phyloP scores from a whole-genome alignment of 30 jellyfish, hydroid and myxozoan species.

The Sanderia malayensis region DNA sequence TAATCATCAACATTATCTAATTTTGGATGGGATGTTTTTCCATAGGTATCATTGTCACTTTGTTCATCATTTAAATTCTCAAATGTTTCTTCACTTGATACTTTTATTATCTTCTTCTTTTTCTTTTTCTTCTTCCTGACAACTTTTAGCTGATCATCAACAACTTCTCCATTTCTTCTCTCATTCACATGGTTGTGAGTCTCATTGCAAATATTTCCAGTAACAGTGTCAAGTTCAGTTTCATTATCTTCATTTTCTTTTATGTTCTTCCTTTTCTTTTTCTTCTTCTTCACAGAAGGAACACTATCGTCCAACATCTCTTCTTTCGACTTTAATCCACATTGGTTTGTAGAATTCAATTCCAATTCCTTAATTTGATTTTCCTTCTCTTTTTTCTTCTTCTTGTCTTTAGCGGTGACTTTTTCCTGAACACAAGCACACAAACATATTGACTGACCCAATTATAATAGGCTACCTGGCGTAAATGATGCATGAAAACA shows the following conservation, averaged over 20 bases:
- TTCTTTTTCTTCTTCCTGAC: slow-evolving; percentile 46
- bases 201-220: neutral
- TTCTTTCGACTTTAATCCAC: too few species aligned
- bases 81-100: neutral
- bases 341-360: too few species aligned
- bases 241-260: slow-evolving; percentile 10
- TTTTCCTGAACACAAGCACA: slow-evolving; percentile 7
- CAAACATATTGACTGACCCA: too few species aligned
- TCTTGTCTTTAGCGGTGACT: slow-evolving; percentile 10
- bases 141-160: slow-evolving; percentile 11
- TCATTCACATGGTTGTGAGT: neutral
- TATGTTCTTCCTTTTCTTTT: slow-evolving; percentile 23
- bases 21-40: neutral
- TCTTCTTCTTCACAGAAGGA: slow-evolving; percentile 62
- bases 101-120: slow-evolving; percentile 3
- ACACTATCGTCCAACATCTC: too few species aligned
- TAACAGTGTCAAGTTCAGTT: neutral
- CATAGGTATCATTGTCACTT: neutral
- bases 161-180: neutral
- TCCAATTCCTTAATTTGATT: too few species aligned
- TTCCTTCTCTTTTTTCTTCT: slow-evolving; percentile 6
- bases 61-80: slow-evolving; percentile 6
- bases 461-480: too few species aligned
- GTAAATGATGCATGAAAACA: neutral
- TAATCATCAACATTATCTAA: neutral